Base-by-base conservation (phyloP, 2,888 invertebrate genomes). In the Tetragonula carbonaria region DNA sequence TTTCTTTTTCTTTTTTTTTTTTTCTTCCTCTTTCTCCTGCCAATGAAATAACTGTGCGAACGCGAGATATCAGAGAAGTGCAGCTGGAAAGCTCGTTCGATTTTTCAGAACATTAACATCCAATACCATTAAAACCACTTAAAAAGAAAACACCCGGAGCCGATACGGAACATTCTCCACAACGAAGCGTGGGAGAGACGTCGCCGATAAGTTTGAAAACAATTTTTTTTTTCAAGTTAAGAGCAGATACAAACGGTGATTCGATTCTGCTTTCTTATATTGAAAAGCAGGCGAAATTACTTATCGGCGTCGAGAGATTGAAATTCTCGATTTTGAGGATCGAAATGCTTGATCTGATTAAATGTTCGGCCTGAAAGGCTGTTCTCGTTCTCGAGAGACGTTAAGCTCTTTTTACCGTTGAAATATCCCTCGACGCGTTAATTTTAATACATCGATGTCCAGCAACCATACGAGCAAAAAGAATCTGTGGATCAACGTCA, bases 21-120 rank as follows among this genome's bases (percentile, higher is more conserved):
- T 8, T 8, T 45, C 8, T 45, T 38, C 8, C 8, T 45, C 45
- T 45, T 45, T 45, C 45, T 62, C 62, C 23, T 62, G 23, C 3
- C 62, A 62, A 28, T 62, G 23, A 62, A 16, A 16, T 62, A 62
- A n/a, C n/a, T 13, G 14, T n/a, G n/a, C 14, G 14, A 53, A 13
- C 33, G 8, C 11, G 5, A 70, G 14, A 33, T 55, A n/a, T 38
- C 38, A 66, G 23, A 28, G 23, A 45, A 51, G 28, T 18, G 53
- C 8, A 18, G n/a, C 51, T 21, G 21, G 28, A 2, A 8, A 33
- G 16, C 6, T 71, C 57, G n/a, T 71, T n/a, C 71, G 38, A 71
- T 57, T 71, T 71, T 71, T 71, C 71, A n/a, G 71, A 38, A 57
- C 38, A 72, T 72, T 72, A 23, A 59, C 57, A 57, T 59, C 45